These are phyloP conservation scores for Clusia tigrina DNA, from an alignment of 2,888 invertebrate species.

Conservation along the genomic window DNA sequence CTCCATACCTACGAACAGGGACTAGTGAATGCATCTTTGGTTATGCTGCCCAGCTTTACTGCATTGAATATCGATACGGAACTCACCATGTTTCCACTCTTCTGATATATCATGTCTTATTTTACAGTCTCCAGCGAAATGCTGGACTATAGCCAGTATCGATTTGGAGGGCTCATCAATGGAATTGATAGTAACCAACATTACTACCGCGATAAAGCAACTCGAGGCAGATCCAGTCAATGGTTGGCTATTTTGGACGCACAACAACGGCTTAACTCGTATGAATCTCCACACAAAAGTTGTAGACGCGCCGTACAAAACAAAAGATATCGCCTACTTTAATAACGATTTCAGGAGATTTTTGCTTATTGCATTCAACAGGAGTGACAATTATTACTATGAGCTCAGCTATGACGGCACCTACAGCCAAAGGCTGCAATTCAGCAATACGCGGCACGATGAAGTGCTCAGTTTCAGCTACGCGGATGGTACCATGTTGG, in stretches of 20 bases:
- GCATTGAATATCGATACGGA: no score
- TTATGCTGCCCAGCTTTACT: no score
- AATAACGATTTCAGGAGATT: slow-evolving; percentile 41
- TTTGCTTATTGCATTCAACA: slow-evolving; percentile 43
- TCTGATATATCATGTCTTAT: slow-evolving; percentile 13
- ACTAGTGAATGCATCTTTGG: no score
- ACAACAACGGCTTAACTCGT: slow-evolving; percentile 36
- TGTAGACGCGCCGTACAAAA: slow-evolving; percentile 5
- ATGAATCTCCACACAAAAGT: slow-evolving; percentile 38
- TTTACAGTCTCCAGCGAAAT: slow-evolving; percentile 54
- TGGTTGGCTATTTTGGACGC: slow-evolving; percentile 84
- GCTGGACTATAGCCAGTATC: slow-evolving; percentile 80
- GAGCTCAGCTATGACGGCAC: slow-evolving; percentile 51
- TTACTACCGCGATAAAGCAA: slow-evolving; percentile 76
- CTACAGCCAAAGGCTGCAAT: slow-evolving; percentile 17
- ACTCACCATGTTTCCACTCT: no score
- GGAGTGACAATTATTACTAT: slow-evolving; percentile 36
- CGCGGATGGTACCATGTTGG: slow-evolving; percentile 31
- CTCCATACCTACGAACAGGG: no score
- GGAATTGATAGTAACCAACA: slow-evolving; percentile 75
- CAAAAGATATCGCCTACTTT: slow-evolving; percentile 38
- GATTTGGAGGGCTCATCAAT: slow-evolving; percentile 77
- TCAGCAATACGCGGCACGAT: slow-evolving; percentile 23
- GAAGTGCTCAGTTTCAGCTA: slow-evolving; percentile 41
- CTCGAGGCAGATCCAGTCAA: slow-evolving; percentile 93